Evolutionary conservation across 2,113 vertebrate species (phyloP).

Genomic region (Megaceryle torquata): DNA sequence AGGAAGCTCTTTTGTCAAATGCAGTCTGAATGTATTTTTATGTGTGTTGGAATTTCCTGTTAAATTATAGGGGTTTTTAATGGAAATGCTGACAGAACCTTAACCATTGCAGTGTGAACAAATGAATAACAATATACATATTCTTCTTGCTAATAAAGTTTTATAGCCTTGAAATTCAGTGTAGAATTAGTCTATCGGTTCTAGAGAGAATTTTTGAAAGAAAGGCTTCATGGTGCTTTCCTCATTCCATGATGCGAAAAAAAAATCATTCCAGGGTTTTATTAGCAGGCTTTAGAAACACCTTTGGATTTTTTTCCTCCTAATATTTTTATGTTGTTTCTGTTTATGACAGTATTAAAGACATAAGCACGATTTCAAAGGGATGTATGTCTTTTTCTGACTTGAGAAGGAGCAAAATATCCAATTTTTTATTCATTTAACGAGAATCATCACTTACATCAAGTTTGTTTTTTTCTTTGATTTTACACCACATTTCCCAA

Average conservation of each 20-base stretch:
- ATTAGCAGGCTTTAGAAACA: neutral
- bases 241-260: conserved; percentile 14
- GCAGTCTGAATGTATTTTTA: neutral
- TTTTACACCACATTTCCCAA: conserved; percentile 67
- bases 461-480: conserved; percentile 71
- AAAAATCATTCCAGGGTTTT: conserved; percentile 7
- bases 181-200: conserved; percentile 21
- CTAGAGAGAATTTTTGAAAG: conserved; percentile 43
- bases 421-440: conserved; percentile 58
- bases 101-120: conserved; percentile 48
- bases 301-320: neutral
- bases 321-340: neutral
- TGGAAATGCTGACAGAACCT: conserved; percentile 34
- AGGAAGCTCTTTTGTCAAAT: neutral
- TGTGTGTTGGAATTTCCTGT: conserved; percentile 26
- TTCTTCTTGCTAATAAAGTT: conserved; percentile 53
- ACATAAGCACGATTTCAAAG: conserved; percentile 12
- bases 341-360: neutral
- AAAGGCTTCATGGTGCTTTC: conserved; percentile 33
- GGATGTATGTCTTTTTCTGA: neutral
- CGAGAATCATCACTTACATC: conserved; percentile 41
- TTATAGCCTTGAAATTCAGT: conserved; percentile 51
- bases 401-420: conserved; percentile 59
- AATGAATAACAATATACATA: conserved; percentile 46
- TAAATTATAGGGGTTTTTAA: conserved; percentile 23